Evolutionary conservation across 2,888 invertebrate species (phyloP).

Genomic region (Agriotes lineatus): DNA sequence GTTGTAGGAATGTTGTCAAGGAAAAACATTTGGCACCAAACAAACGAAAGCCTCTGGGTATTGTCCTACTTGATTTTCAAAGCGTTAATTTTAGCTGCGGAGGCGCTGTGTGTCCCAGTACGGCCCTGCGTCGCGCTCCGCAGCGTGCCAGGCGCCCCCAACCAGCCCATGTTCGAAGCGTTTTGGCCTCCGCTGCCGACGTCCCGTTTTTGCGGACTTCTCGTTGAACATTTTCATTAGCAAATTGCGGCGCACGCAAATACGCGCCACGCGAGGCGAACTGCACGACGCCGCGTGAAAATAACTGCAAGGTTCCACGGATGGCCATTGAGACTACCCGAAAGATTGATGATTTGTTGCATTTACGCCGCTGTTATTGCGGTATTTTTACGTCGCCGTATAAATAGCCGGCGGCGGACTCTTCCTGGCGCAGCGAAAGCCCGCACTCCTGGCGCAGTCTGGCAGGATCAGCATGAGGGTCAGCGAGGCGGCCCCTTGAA

Average conservation of each 20-base stretch:
- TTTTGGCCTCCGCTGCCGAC: too few relatives aligned
- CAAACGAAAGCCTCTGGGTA: too few relatives aligned
- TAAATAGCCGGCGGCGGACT: background rate
- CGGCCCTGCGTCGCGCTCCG: too few relatives aligned
- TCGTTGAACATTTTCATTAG: background rate
- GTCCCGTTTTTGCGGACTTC: background rate
- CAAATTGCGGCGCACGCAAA: slow-evolving; percentile 3
- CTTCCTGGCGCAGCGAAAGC: background rate
- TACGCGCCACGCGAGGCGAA: slow-evolving; percentile 12
- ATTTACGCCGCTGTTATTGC: slow-evolving; percentile 5
- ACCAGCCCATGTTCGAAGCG: too few relatives aligned
- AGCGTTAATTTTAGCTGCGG: too few relatives aligned
- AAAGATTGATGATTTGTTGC: slow-evolving; percentile 15
- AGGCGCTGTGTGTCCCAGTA: too few relatives aligned
- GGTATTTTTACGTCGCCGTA: slow-evolving; percentile 3
- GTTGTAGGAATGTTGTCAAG: too few relatives aligned
- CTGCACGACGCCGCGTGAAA: slow-evolving; percentile 3
- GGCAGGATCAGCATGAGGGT: background rate
- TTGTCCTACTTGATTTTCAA: too few relatives aligned
- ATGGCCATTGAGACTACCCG: slow-evolving; percentile 15
- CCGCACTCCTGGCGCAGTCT: background rate
- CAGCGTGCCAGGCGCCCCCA: too few relatives aligned
- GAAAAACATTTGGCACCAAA: too few relatives aligned
- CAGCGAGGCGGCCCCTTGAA: background rate
- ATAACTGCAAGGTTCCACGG: slow-evolving; percentile 16